Percentiles rank a stretch among this genome's conserved stretches.
These are phyloP conservation scores for Tachycineta bicolor DNA, from an alignment of 2,113 vertebrate species.

Conservation along the genomic window DNA sequence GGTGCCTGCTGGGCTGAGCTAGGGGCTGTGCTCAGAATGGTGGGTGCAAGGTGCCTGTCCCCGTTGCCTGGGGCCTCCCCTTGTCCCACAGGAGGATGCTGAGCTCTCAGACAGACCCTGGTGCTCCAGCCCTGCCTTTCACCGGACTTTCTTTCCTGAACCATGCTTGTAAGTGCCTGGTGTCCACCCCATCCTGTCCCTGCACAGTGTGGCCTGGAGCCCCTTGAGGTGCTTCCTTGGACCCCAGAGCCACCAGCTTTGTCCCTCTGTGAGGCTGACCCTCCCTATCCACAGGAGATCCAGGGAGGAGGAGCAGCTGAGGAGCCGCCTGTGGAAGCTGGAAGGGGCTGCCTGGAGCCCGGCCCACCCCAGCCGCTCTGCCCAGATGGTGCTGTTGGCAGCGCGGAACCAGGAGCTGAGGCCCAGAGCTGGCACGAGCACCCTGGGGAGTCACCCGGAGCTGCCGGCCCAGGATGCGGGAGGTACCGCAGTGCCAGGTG, in stretches of 20 bases:
- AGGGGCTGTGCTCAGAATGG: too few species aligned
- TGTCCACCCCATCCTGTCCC: accelerated
- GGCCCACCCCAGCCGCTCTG: constrained; percentile 56
- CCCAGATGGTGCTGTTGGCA: constrained; percentile 71
- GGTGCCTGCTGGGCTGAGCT: background rate
- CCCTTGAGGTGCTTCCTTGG: background rate
- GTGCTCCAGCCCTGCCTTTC: constrained; percentile 66
- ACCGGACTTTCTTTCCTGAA: constrained; percentile 50
- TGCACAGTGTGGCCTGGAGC: background rate
- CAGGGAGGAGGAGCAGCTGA: constrained; percentile 29
- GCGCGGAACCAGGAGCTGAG: background rate
- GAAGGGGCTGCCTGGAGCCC: background rate
- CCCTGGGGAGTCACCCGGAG: accelerated
- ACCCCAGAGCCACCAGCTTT: too few species aligned
- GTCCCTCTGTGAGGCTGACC: background rate
- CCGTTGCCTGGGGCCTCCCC: background rate
- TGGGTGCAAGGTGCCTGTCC: too few species aligned
- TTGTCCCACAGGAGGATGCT: background rate
- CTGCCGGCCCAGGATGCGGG: accelerated
- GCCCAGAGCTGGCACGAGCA: accelerated
- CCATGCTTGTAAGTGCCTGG: constrained; percentile 4
- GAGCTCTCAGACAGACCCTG: background rate
- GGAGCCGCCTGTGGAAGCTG: constrained; percentile 13
- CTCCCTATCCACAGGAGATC: background rate
- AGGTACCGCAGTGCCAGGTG: background rate